These are phyloP conservation scores for Colostygia pectinataria DNA, from an alignment of 2,888 invertebrate species.

Conservation along the genomic window DNA sequence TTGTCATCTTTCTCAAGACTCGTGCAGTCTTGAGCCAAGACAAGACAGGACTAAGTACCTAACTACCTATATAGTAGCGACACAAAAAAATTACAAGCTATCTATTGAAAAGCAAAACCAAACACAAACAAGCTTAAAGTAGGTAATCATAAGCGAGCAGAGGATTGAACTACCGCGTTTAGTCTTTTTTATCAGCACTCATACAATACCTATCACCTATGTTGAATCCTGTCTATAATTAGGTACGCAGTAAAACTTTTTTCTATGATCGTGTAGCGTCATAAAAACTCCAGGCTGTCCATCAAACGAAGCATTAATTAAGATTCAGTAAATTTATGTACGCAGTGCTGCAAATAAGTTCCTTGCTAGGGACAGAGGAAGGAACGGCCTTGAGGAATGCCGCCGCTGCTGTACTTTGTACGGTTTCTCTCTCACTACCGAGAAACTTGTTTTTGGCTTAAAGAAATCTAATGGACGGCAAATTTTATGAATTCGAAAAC, in stretches of 20 bases:
- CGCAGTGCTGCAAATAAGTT: constrained; percentile 33
- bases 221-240: neutral
- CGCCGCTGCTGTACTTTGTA: constrained; percentile 50
- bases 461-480: constrained; percentile 6
- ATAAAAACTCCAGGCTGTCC: constrained; percentile 26
- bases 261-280: neutral
- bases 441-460: constrained; percentile 29
- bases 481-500: constrained; percentile 6
- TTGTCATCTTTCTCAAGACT: no score
- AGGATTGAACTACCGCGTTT: no score
- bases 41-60: no score
- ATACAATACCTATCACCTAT: no score
- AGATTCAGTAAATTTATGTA: constrained; percentile 41
- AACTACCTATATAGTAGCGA: no score
- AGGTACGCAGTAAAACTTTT: no score
- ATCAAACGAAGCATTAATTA: constrained; percentile 35
- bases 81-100: no score
- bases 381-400: constrained; percentile 75
- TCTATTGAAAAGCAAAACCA: no score
- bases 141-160: no score
- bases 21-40: no score
- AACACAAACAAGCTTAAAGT: no score
- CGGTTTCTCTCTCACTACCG: constrained; percentile 12
- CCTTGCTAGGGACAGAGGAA: constrained; percentile 46
- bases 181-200: no score